Conservation (phyloP, 2,113 vertebrate species). For the Cathartes aura region DNA sequence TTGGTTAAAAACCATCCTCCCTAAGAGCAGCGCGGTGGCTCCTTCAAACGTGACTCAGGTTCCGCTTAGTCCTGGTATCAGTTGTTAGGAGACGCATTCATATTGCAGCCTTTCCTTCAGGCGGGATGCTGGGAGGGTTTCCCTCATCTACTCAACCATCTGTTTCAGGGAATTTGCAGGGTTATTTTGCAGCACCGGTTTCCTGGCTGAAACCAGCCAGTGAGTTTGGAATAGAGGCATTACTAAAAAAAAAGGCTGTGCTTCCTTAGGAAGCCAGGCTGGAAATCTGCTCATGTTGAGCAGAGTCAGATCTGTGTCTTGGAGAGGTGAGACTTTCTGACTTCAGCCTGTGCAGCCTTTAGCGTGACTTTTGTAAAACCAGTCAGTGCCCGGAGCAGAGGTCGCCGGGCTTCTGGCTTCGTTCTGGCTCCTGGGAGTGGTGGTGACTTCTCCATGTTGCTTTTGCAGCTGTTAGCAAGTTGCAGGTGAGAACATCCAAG, state of each 20-base stretch:
- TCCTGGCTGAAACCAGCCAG: not conserved
- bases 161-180: not conserved
- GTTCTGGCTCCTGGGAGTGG: not conserved
- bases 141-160: slow-evolving; percentile 4
- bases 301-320: not conserved
- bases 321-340: not conserved
- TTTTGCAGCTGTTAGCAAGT: not conserved
- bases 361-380: not conserved
- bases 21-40: not conserved
- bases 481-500: not conserved
- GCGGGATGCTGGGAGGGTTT: not conserved
- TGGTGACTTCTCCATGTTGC: not conserved
- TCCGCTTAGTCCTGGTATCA: not conserved
- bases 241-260: not conserved
- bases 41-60: not conserved
- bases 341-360: not conserved
- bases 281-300: not conserved
- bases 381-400: not conserved
- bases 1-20: not conserved
- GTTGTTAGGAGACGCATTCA: not conserved
- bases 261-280: slow-evolving; percentile 4
- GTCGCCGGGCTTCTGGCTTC: not conserved
- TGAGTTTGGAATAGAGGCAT: not conserved
- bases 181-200: not conserved
- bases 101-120: not conserved